A percentile compares a stretch with the other conserved stretches of the same genome.
Evolutionary conservation across 92 coral and sea anemone species (phyloP).

Genomic region (Zoanthus sociatus): DNA sequence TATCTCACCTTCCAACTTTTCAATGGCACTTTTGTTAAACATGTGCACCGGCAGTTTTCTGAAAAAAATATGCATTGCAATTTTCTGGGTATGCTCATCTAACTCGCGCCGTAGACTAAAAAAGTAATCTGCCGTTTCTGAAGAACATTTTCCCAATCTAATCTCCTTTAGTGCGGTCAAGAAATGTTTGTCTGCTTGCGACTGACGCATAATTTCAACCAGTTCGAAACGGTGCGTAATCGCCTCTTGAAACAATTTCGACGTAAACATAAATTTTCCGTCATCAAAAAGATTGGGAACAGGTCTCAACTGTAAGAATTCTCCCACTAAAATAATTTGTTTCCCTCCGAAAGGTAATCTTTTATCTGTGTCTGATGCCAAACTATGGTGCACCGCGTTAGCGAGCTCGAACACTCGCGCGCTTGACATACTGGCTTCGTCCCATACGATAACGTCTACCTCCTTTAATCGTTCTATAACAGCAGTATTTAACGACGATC

Average conservation of each 20-base stretch:
- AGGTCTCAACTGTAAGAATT: constrained; percentile 61
- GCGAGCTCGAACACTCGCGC: constrained; percentile 48
- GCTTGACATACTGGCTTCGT: constrained; percentile 59
- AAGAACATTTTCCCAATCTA: constrained; percentile 23
- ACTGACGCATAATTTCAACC: constrained; percentile 23
- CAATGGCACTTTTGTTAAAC: constrained; percentile 28
- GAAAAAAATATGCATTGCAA: constrained; percentile 48
- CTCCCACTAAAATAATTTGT: constrained; percentile 64
- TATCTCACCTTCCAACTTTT: constrained; percentile 30
- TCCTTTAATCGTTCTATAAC: not conserved
- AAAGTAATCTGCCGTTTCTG: constrained; percentile 20
- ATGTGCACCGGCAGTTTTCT: constrained; percentile 15
- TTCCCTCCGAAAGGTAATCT: constrained; percentile 55
- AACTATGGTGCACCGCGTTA: constrained; percentile 51
- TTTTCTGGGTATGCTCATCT: not conserved
- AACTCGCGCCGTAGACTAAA: constrained; percentile 19
- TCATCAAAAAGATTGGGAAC: constrained; percentile 59
- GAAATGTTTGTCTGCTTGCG: constrained; percentile 13
- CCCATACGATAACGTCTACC: constrained; percentile 49
- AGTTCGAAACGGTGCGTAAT: constrained; percentile 50
- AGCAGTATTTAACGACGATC: constrained; percentile 6
- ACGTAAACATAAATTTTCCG: constrained; percentile 48
- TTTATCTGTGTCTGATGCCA: not conserved
- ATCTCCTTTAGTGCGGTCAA: constrained; percentile 28
- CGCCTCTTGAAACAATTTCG: constrained; percentile 32